Percentiles rank a stretch among this genome's conserved stretches.
Evolutionary conservation across 2,888 invertebrate genomes (phyloP).

Genomic region (Serrognathus titanus): DNA sequence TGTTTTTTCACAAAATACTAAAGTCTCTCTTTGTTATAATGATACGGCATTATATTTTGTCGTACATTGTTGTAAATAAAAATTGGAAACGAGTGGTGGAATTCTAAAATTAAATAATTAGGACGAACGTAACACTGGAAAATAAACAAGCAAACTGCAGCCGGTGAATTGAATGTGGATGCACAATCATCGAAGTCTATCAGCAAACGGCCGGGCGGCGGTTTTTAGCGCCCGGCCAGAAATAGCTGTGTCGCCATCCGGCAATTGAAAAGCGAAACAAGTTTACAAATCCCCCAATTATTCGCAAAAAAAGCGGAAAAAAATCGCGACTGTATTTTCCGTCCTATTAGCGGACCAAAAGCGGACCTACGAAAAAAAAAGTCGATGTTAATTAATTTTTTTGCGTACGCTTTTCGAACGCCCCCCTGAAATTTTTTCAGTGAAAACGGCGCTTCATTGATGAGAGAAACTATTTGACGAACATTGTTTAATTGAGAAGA

Average conservation of each 20-base stretch:
- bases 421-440: no score
- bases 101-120: no score
- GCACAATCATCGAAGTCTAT: conserved; percentile 14
- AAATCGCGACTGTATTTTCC: neutral
- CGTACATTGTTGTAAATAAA: no score
- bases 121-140: neutral
- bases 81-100: no score
- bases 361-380: neutral
- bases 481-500: no score
- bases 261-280: conserved; percentile 9
- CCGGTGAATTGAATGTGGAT: neutral
- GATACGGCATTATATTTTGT: no score
- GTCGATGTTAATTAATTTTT: neutral
- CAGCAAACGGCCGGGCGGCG: conserved; percentile 1
- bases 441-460: no score
- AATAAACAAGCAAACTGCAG: conserved; percentile 1
- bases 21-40: no score
- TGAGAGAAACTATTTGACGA: no score
- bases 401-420: neutral
- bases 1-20: no score
- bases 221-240: conserved; percentile 12
- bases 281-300: conserved; percentile 16
- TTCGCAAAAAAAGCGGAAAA: neutral
- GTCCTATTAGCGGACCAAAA: neutral
- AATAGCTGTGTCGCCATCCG: conserved; percentile 15